Conservation (phyloP, 2,797 vertebrate genomes). For the Prunella strophiata region DNA sequence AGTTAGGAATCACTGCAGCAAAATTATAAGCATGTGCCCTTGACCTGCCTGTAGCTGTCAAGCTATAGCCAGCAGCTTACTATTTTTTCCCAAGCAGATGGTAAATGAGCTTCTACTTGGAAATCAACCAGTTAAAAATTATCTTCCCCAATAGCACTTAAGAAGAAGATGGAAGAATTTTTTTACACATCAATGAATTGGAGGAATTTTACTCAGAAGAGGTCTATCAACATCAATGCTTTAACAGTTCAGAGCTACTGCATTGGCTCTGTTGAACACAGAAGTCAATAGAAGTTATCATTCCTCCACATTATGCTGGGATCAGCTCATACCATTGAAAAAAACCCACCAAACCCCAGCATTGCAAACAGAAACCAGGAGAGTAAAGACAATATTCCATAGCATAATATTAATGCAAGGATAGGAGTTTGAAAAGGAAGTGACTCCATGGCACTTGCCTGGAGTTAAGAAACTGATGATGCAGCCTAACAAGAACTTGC, state of each 20-base stretch:
- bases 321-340: neutral
- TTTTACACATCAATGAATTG: neutral
- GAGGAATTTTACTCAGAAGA: neutral
- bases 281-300: neutral
- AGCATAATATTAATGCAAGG: neutral
- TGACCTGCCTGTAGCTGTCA: neutral
- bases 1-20: neutral
- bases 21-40: conserved; percentile 20
- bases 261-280: neutral
- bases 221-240: neutral
- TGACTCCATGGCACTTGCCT: neutral
- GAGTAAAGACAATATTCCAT: fast-evolving
- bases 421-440: neutral
- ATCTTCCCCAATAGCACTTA: neutral
- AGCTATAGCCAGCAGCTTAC: neutral
- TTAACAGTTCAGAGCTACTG: neutral
- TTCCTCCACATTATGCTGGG: neutral
- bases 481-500: neutral
- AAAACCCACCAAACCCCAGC: fast-evolving
- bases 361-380: neutral
- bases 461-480: neutral
- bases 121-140: conserved; percentile 43
- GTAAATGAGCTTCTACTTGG: neutral
- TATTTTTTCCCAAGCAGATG: neutral
- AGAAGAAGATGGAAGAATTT: neutral